These are phyloP conservation scores for Bhutanitis thaidina DNA, from an alignment of 2,888 invertebrate species.

Conservation along the genomic window DNA sequence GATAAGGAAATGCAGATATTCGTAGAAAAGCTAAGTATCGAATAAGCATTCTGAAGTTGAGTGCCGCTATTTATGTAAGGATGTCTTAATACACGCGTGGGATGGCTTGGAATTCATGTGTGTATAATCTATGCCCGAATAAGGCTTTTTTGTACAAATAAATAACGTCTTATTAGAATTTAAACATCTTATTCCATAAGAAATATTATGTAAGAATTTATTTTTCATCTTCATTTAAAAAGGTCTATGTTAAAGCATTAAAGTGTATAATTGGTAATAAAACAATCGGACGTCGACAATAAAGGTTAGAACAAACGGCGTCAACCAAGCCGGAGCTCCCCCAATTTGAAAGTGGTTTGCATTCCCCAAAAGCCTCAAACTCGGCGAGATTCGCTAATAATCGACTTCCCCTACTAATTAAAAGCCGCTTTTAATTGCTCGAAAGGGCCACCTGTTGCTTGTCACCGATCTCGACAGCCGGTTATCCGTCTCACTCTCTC, in stretches of 20 bases:
- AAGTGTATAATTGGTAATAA: conserved; percentile 14
- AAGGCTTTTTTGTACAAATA: background rate
- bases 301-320: conserved; percentile 21
- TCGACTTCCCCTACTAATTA: conserved; percentile 76
- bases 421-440: conserved; percentile 76
- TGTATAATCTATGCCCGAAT: background rate
- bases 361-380: conserved; percentile 65
- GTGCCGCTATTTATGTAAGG: conserved; percentile 54
- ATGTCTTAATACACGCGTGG: conserved; percentile 46
- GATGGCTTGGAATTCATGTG: conserved; percentile 18
- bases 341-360: conserved; percentile 57
- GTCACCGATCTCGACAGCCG: conserved; percentile 36
- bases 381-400: conserved; percentile 70
- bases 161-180: too few relatives aligned
- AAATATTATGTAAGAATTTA: background rate
- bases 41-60: conserved; percentile 60
- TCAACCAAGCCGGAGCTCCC: conserved; percentile 36
- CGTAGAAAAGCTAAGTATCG: conserved; percentile 76
- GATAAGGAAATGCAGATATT: conserved; percentile 80
- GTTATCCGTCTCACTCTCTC: conserved; percentile 37
- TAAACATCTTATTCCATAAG: too few relatives aligned
- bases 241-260: background rate
- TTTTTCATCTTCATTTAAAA: background rate
- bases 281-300: conserved; percentile 7
- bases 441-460: conserved; percentile 74